Base-by-base conservation (phyloP, 2,113 vertebrate genomes). In the Tachuris rubrigastra region DNA sequence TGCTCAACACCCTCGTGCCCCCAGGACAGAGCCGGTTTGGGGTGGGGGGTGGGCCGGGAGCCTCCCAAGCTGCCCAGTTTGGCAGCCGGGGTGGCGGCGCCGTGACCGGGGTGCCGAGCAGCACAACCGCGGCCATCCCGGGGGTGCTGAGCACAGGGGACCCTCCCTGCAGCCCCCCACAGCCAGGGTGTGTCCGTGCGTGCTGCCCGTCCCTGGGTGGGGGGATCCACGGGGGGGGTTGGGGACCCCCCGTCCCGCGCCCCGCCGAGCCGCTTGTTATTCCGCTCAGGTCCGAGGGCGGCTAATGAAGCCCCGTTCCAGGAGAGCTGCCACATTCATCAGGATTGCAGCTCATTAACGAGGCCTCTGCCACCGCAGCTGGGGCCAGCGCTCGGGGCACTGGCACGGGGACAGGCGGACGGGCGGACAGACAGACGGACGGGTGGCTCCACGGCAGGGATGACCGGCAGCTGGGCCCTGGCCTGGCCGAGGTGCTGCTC, bases 301-400 rank as follows among this genome's bases (percentile, higher is more conserved):
- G 86, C 52, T 95, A 6, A 82, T 72, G 95, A 31, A 95, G 83
- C 42, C 42, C 62, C 5, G 89, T 95, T 96, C 95, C 95, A 84
- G 93, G 73, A 95, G 96, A 95, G 87, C 94, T 90, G 95, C 91
- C 91, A 89, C 96, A 91, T 96, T 94, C 94, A 95, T 39, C 18
- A 56, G 89, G 27, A 22, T 4, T 8, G 89, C n/a, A 1, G 93
- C 77, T 84, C 39, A 42, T 74, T 95, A 96, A 10, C 76, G 95
- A 75, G 91, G 86, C 83, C 91, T 28, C 96, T 11, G 87, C 92
- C 85, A 37, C 91, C 37, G 69, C 96, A 95, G 96, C 96, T 97
- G 96, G 47, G 94, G 93, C 94, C 96, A 2, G 84, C 24, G 35
- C 94, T 65, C 59, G 18, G 92, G 85, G 95, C 93, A 52, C 44